Evolutionary conservation across 2,888 invertebrate genomes (phyloP), one percentile per base, ranked within the genome.

Genomic region (Bruchidius siliquastri): DNA sequence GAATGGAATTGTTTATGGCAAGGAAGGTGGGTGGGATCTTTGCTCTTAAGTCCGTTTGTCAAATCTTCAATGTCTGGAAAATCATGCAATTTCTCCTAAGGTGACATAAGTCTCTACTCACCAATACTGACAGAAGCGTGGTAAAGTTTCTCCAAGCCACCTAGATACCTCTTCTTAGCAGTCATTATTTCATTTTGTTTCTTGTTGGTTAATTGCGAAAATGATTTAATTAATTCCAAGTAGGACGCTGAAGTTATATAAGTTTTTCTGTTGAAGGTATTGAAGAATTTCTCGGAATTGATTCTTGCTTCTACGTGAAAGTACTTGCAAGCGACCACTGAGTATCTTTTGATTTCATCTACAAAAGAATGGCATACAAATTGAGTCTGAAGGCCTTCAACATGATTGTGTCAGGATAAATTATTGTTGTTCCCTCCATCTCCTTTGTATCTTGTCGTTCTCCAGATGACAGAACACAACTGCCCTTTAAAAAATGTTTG

Each of bases 191-290:
- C 94, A 74, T 91, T 89, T 85, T 94, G 94, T 84, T 93, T 94
- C 77, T 87, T 88, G 76, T 90, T 91, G 69, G 94, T 92, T 67
- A 96, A 88, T 18, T 88, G 87, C 22, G 93, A 92, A 85, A 94
- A 95, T 0, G 93, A 92, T 82, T 90, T 90, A 72, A 96, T 94
- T 72, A 96, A 88, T 86, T 94, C 94, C 77, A 96, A 87, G 84
- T 95, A 96, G 0, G 94, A 94, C 0, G 95, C 94, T 0, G 96
- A 95, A 0, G 96, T 96, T 66, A 96, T 91, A 82, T 96, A 96
- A 8, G 93, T 94, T 84, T 91, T 92, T 76, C 94, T 89, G 2
- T 91, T 91, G 49, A 91, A 90, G 73, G 90, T 89, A 68, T 87
- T 83, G 83, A 88, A 93, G 84, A 94, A 96, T 32, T 90, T 88